Conservation (phyloP, 2,888 invertebrate genomes). For the Abrostola triplasia region DNA sequence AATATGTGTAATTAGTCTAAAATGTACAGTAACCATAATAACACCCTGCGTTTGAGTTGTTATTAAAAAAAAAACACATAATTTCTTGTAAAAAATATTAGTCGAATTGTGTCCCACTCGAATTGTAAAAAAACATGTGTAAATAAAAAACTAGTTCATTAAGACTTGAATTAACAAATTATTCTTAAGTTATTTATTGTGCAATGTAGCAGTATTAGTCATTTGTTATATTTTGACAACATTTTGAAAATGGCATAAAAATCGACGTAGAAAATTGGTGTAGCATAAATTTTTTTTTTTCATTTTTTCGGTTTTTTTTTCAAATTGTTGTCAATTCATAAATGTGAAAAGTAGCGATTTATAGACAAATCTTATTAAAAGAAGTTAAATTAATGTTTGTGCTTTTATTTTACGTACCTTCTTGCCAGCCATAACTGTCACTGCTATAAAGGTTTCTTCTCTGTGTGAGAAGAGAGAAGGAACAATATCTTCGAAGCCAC, state of each 20-base stretch:
- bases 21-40: slow-evolving; percentile 11
- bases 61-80: slow-evolving; percentile 23
- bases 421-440: neutral
- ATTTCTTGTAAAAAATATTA: slow-evolving; percentile 52
- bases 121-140: slow-evolving; percentile 68
- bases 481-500: neutral
- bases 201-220: slow-evolving; percentile 87
- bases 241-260: slow-evolving; percentile 55
- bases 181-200: slow-evolving; percentile 86
- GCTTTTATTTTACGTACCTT: slow-evolving; percentile 47
- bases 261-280: slow-evolving; percentile 8
- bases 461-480: neutral
- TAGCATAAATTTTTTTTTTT: slow-evolving; percentile 14
- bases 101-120: slow-evolving; percentile 72
- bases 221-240: slow-evolving; percentile 66
- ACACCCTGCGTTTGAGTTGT: slow-evolving; percentile 24
- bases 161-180: slow-evolving; percentile 66
- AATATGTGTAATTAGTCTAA: neutral
- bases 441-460: no score
- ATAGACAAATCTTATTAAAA: slow-evolving; percentile 78
- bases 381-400: slow-evolving; percentile 65
- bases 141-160: slow-evolving; percentile 65
- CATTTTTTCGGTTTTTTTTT: slow-evolving; percentile 24
- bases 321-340: slow-evolving; percentile 60
- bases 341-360: slow-evolving; percentile 74